Evolutionary conservation across 2,797 vertebrate genomes (phyloP).

Genomic region (Pseudopleuronectes americanus): DNA sequence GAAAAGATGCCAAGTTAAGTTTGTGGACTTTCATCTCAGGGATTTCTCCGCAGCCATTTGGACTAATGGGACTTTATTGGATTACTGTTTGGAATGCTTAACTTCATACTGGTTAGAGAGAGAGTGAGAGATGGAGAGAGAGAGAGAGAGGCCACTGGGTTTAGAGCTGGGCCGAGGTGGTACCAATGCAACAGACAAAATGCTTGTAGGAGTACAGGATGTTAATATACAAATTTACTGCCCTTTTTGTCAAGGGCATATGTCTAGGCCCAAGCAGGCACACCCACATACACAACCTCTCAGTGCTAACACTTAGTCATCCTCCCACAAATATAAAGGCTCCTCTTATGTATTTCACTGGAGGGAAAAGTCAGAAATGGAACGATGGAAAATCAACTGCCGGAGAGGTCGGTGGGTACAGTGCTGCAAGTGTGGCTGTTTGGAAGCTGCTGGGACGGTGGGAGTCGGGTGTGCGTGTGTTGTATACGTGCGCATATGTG

Average conservation of each 20-base stretch:
- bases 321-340: constrained; percentile 53
- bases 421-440: constrained; percentile 19
- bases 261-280: neutral
- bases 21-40: constrained; percentile 54
- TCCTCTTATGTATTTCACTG: constrained; percentile 44
- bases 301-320: constrained; percentile 49
- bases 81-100: constrained; percentile 66
- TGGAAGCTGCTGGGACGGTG: constrained; percentile 19
- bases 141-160: constrained; percentile 13
- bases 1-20: constrained; percentile 43
- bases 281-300: constrained; percentile 22
- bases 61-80: constrained; percentile 64
- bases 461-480: constrained; percentile 9
- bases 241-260: neutral
- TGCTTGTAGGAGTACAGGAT: constrained; percentile 2
- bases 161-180: constrained; percentile 32
- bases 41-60: constrained; percentile 48
- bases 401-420: neutral
- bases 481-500: neutral
- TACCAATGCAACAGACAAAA: constrained; percentile 20
- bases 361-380: constrained; percentile 29
- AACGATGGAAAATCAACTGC: constrained; percentile 53
- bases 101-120: constrained; percentile 40
- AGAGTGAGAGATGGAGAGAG: neutral
- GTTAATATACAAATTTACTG: constrained; percentile 11